Evolutionary conservation across 2,113 vertebrate species (phyloP).

Genomic region (Vidua macroura): DNA sequence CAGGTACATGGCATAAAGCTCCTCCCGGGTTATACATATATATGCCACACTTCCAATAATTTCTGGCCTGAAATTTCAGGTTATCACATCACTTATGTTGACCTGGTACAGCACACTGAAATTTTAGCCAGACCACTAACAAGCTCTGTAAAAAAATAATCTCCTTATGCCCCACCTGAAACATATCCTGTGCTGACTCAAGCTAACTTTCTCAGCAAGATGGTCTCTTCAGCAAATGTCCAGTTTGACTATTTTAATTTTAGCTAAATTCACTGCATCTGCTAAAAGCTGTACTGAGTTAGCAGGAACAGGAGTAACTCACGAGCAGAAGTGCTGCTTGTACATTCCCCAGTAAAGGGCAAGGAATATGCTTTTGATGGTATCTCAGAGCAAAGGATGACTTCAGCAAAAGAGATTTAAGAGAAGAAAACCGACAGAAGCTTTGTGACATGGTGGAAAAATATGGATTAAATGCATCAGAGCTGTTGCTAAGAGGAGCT

Average conservation of each 20-base stretch:
- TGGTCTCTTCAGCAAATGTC: neutral
- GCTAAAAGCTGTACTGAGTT: neutral
- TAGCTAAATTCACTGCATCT: neutral
- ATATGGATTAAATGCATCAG: neutral
- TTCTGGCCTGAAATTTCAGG: neutral
- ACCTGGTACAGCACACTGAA: neutral
- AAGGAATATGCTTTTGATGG: neutral
- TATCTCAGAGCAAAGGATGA: neutral
- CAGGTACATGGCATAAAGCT: neutral
- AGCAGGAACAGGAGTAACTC: neutral
- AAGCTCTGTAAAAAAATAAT: neutral
- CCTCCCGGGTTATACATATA: neutral
- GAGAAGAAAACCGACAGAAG: neutral
- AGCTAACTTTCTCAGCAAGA: neutral
- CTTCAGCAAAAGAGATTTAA: neutral
- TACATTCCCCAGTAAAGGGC: neutral
- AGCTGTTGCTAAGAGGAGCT: constrained; percentile 21
- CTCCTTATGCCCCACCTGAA: neutral
- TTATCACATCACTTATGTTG: neutral
- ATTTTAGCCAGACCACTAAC: neutral
- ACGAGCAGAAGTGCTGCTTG: neutral
- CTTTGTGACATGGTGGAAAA: neutral
- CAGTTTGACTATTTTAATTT: neutral
- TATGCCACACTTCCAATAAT: neutral
- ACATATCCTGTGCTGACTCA: neutral